phyloP scores from a whole-genome alignment of 1,140 invertebrate species.

The Kradibia gibbosae region DNA sequence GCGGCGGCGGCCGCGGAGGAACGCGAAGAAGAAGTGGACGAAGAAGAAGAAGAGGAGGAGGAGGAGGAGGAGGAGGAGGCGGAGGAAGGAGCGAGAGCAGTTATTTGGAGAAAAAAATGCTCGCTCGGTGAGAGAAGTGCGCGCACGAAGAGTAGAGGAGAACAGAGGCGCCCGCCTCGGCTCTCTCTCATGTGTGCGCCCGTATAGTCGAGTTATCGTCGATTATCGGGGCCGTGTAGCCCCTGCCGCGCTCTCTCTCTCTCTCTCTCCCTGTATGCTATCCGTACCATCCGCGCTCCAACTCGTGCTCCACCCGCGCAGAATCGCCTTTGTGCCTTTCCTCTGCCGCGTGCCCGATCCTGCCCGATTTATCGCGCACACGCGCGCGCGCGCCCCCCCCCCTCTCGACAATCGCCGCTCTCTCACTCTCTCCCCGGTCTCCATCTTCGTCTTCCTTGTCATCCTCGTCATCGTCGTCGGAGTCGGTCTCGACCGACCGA shows the following conservation, averaged over 20 bases:
- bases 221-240: constrained; percentile 24
- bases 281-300: too few species aligned
- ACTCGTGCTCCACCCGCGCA: constrained; percentile 26
- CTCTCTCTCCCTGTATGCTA: neutral
- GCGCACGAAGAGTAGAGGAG: neutral
- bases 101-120: constrained; percentile 14
- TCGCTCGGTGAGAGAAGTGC: constrained; percentile 19
- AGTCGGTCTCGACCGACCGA: neutral
- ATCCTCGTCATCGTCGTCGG: neutral
- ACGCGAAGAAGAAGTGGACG: neutral
- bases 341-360: neutral
- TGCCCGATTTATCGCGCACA: too few species aligned
- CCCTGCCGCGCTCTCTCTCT: neutral
- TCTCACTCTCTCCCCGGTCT: neutral
- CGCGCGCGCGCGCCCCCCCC: too few species aligned
- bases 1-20: neutral
- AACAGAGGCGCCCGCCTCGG: neutral
- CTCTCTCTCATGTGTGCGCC: neutral
- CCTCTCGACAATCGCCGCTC: too few species aligned
- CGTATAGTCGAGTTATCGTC: constrained; percentile 31
- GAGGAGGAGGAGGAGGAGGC: neutral
- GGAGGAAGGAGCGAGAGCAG: neutral
- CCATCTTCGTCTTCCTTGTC: neutral
- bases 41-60: neutral
- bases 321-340: constrained; percentile 37